Evolutionary conservation across 2,888 invertebrate genomes (phyloP).

Genomic region (Macropis europaea): DNA sequence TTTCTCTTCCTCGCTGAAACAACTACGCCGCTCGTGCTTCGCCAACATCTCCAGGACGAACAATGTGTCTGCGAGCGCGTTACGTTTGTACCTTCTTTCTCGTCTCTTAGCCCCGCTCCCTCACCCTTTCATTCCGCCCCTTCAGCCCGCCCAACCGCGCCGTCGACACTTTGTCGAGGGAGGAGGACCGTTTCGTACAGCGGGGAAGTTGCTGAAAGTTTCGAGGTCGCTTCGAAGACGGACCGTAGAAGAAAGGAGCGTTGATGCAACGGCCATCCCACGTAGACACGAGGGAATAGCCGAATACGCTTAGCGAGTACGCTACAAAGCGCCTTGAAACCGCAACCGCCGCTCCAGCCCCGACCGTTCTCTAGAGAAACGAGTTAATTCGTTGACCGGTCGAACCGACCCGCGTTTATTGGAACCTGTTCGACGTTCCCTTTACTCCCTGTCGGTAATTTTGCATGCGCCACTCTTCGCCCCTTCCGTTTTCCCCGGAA

Average conservation of each 20-base stretch:
- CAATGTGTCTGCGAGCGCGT: constrained; percentile 52
- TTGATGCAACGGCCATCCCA: neutral
- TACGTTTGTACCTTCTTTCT: constrained; percentile 26
- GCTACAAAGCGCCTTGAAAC: constrained; percentile 19
- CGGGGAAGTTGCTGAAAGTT: constrained; percentile 56
- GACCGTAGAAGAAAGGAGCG: neutral
- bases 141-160: constrained; percentile 1
- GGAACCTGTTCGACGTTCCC: constrained; percentile 14
- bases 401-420: constrained; percentile 17
- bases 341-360: constrained; percentile 9
- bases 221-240: neutral
- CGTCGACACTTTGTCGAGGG: neutral
- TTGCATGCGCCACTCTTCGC: neutral
- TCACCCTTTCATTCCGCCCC: constrained; percentile 1
- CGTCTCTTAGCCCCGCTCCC: neutral
- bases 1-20: neutral
- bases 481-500: neutral
- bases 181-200: constrained; percentile 51
- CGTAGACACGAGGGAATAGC: constrained; percentile 28
- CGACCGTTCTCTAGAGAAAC: constrained; percentile 11
- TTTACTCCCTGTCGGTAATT: constrained; percentile 22
- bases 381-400: constrained; percentile 22
- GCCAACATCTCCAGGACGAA: constrained; percentile 44
- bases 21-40: constrained; percentile 21
- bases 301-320: constrained; percentile 24